These are phyloP conservation scores for Argya squamiceps DNA, from an alignment of 2,797 vertebrate species.

Conservation along the genomic window DNA sequence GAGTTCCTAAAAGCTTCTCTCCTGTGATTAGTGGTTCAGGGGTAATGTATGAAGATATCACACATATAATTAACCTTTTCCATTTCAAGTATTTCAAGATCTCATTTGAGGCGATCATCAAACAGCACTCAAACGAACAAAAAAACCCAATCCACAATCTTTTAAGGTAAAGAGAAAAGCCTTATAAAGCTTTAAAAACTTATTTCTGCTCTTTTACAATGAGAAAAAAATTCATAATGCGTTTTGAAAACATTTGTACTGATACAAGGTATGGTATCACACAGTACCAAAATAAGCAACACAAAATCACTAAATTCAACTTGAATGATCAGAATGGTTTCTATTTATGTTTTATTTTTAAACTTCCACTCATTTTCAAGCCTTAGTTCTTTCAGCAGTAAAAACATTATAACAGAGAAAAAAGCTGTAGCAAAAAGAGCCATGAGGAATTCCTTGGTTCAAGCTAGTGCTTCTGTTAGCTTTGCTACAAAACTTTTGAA, in stretches of 20 bases:
- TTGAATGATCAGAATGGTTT: background rate
- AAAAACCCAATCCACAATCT: background rate
- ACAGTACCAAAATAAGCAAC: background rate
- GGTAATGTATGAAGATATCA: background rate
- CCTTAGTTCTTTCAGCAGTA: background rate
- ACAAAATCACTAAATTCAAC: background rate
- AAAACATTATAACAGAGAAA: background rate
- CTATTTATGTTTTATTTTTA: background rate
- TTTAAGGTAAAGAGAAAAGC: background rate
- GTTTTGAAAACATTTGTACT: background rate
- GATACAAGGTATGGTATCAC: background rate
- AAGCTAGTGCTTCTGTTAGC: background rate
- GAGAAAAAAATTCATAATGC: accelerated
- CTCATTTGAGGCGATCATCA: background rate
- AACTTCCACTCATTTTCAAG: background rate
- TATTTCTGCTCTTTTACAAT: background rate
- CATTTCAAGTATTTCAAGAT: constrained; percentile 1
- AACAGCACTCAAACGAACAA: background rate
- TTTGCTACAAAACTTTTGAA: background rate
- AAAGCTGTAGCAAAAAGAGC: background rate
- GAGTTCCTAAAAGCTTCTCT: constrained; percentile 12
- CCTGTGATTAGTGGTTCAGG: background rate
- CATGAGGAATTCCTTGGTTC: background rate
- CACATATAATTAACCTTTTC: background rate
- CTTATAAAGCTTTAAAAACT: background rate